Evolutionary conservation across 64 coral and sea anemone species (phyloP).

Genomic region (Pachyseris speciosa): DNA sequence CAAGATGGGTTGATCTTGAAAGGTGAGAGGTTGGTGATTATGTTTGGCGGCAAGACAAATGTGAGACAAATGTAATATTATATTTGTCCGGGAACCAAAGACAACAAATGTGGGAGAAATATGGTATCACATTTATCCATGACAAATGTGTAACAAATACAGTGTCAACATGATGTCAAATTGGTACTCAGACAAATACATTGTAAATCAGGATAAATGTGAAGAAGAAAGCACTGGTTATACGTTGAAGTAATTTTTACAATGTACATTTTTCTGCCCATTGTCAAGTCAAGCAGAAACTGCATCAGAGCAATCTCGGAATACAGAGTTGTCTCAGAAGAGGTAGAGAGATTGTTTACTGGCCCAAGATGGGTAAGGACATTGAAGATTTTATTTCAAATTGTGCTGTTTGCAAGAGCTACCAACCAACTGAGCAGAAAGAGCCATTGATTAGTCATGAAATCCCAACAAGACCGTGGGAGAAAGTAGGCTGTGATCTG

Average conservation of each 20-base stretch:
- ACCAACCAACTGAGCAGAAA: slow-evolving; percentile 10
- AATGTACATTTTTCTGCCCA: too few relatives aligned
- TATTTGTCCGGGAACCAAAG: too few relatives aligned
- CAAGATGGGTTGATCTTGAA: slow-evolving; percentile 41
- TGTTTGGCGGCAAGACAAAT: too few relatives aligned
- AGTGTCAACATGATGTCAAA: too few relatives aligned
- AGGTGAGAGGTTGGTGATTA: neutral
- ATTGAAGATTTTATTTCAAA: slow-evolving; percentile 8
- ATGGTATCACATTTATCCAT: neutral
- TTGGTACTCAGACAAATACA: too few relatives aligned
- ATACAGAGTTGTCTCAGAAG: slow-evolving; percentile 24
- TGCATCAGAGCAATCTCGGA: slow-evolving; percentile 23
- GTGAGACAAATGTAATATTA: too few relatives aligned
- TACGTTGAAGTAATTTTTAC: too few relatives aligned
- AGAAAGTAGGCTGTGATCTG: slow-evolving; percentile 51
- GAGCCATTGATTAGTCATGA: slow-evolving; percentile 35
- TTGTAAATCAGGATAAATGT: too few relatives aligned
- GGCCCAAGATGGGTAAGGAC: slow-evolving; percentile 47
- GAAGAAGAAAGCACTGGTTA: too few relatives aligned
- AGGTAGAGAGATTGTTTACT: slow-evolving; percentile 28
- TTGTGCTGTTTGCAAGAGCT: slow-evolving; percentile 6
- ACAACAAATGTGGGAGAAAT: too few relatives aligned
- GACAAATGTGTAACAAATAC: too few relatives aligned
- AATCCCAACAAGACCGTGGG: slow-evolving; percentile 33
- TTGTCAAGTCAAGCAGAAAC: slow-evolving; percentile 51